These are phyloP conservation scores for Bufo gargarizans DNA, from an alignment of 2,113 vertebrate species.

Conservation along the genomic window DNA sequence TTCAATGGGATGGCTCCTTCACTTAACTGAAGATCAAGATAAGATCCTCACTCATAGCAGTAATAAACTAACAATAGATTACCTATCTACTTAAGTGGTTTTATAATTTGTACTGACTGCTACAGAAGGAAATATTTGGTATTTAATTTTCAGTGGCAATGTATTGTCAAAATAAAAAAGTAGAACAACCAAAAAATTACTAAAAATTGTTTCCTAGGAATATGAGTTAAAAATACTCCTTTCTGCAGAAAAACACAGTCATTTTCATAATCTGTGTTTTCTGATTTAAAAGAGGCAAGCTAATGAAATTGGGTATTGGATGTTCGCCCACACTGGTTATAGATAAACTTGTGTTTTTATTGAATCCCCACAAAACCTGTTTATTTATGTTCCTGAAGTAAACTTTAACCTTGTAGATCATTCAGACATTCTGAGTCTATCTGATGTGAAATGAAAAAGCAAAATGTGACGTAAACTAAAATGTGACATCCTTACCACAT, in stretches of 20 bases:
- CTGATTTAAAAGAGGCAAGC: neutral
- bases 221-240: no score
- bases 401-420: conserved; percentile 7
- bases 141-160: no score
- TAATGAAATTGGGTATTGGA: conserved; percentile 19
- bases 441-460: neutral
- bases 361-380: neutral
- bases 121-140: no score
- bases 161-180: no score
- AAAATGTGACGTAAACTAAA: neutral
- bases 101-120: no score
- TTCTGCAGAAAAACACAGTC: neutral
- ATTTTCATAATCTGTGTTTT: neutral
- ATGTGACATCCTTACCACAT: neutral
- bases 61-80: no score
- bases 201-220: no score
- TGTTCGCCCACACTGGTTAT: neutral
- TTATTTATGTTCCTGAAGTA: conserved; percentile 19
- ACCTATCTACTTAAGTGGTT: no score
- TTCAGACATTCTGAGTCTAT: neutral
- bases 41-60: no score
- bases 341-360: conserved; percentile 8
- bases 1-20: no score
- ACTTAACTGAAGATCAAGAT: no score
- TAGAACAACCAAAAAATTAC: no score